Evolutionary conservation across 2,888 invertebrate species (phyloP).

Genomic region (Cistogaster globosa): DNA sequence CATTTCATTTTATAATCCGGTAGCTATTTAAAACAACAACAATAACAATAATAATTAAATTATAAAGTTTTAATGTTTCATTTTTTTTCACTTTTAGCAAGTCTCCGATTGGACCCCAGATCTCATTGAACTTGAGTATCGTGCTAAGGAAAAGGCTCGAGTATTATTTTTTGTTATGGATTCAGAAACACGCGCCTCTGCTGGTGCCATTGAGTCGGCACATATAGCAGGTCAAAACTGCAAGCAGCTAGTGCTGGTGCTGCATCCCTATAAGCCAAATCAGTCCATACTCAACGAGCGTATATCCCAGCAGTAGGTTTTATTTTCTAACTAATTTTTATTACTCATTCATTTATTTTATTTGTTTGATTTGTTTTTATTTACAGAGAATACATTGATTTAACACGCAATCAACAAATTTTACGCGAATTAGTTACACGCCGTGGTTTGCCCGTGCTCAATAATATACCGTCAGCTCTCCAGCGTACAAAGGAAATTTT

Average conservation of each 20-base stretch:
- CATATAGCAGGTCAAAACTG: conserved; percentile 92
- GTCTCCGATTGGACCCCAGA: conserved; percentile 97
- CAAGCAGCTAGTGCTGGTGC: conserved; percentile 92
- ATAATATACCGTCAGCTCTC: conserved; percentile 92
- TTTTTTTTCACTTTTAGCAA: conserved; percentile 87
- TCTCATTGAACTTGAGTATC: conserved; percentile 95
- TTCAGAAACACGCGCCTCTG: conserved; percentile 96
- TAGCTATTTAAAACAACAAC: conserved; percentile 84
- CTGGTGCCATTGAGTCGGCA: conserved; percentile 96
- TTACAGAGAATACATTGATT: conserved; percentile 92
- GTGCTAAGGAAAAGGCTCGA: conserved; percentile 95
- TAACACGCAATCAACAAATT: conserved; percentile 92
- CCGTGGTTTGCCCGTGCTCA: conserved; percentile 94
- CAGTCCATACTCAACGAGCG: conserved; percentile 92
- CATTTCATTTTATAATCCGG: conserved; percentile 99
- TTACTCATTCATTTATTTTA: neutral
- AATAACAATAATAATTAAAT: no score
- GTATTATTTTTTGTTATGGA: conserved; percentile 97
- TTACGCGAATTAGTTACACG: conserved; percentile 94
- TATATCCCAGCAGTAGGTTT: conserved; percentile 90
- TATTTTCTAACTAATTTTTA: neutral
- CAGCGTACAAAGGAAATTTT: conserved; percentile 90
- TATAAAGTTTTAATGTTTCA: neutral
- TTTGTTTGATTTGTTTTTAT: neutral
- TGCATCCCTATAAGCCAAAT: conserved; percentile 91